A percentile compares a stretch with the other conserved stretches of the same genome.
Conservation (phyloP, 2,113 vertebrate genomes). For the Anthoscopus minutus region DNA sequence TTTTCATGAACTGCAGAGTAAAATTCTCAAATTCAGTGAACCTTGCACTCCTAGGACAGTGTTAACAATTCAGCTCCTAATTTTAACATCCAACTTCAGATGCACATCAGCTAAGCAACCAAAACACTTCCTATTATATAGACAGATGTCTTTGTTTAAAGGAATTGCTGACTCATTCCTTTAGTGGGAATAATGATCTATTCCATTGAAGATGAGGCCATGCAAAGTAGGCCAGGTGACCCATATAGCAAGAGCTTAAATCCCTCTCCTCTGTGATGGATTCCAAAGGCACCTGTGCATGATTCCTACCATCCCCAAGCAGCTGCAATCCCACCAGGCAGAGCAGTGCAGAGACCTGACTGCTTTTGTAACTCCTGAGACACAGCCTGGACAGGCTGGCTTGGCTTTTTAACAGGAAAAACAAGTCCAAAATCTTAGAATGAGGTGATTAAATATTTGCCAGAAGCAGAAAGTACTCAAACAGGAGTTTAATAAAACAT, state of each 20-base stretch:
- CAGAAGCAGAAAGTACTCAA: background rate
- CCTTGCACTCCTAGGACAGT: background rate
- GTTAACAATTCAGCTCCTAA: background rate
- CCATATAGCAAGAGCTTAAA: background rate
- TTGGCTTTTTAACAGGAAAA: background rate
- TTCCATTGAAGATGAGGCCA: background rate
- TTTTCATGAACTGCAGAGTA: background rate
- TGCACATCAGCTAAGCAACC: background rate
- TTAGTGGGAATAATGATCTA: background rate
- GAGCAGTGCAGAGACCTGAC: background rate
- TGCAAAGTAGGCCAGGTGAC: background rate
- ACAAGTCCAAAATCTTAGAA: background rate
- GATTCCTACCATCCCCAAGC: background rate
- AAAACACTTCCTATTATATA: background rate
- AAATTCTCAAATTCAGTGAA: background rate
- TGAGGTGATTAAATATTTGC: background rate
- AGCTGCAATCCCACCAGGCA: background rate
- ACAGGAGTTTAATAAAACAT: background rate
- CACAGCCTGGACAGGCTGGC: background rate
- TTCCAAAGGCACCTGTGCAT: background rate
- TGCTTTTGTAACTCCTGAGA: background rate
- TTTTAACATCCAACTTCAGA: background rate
- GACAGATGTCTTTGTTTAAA: background rate
- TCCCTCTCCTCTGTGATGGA: background rate
- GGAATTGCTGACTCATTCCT: background rate